phyloP scores from a whole-genome alignment of 1,140 invertebrate species.

The Camponotus vicinus region DNA sequence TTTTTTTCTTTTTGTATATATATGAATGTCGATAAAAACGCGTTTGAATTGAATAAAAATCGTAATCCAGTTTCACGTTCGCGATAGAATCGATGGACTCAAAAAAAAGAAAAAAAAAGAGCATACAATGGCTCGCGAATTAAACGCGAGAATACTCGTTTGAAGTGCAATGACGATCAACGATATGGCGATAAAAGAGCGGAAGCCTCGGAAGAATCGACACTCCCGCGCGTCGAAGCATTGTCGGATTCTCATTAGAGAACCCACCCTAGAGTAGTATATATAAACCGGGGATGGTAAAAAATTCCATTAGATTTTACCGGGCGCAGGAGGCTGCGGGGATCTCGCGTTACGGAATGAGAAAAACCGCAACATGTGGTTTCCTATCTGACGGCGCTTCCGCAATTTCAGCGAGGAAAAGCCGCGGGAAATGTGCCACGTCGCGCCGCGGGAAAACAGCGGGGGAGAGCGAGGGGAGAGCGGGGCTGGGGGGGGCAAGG shows the following conservation, averaged over 20 bases:
- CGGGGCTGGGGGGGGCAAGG: not conserved
- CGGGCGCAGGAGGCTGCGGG: not conserved
- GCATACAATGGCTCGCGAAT: not conserved
- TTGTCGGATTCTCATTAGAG: slow-evolving; percentile 48
- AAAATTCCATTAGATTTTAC: slow-evolving; percentile 41
- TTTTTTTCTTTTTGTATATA: not conserved
- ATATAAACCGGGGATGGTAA: not conserved
- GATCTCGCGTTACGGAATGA: not conserved
- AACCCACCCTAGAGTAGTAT: not conserved
- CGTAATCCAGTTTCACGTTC: not conserved
- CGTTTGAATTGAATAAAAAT: slow-evolving; percentile 23
- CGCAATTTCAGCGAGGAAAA: slow-evolving; percentile 11
- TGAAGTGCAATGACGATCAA: not conserved
- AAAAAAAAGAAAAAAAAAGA: not conserved
- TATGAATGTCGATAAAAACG: not conserved
- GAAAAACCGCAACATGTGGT: slow-evolving; percentile 53
- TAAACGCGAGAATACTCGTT: slow-evolving; percentile 2
- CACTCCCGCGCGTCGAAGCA: not conserved
- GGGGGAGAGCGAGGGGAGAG: not conserved
- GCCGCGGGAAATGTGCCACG: slow-evolving; percentile 23
- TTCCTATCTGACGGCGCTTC: slow-evolving; percentile 27
- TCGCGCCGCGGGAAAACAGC: not conserved
- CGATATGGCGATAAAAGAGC: not conserved
- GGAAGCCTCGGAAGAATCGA: not conserved
- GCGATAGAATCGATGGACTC: not conserved